Evolutionary conservation across 2,797 vertebrate species (phyloP), one percentile per base, ranked within the genome.

Genomic region (Phylloscopus collybita): DNA sequence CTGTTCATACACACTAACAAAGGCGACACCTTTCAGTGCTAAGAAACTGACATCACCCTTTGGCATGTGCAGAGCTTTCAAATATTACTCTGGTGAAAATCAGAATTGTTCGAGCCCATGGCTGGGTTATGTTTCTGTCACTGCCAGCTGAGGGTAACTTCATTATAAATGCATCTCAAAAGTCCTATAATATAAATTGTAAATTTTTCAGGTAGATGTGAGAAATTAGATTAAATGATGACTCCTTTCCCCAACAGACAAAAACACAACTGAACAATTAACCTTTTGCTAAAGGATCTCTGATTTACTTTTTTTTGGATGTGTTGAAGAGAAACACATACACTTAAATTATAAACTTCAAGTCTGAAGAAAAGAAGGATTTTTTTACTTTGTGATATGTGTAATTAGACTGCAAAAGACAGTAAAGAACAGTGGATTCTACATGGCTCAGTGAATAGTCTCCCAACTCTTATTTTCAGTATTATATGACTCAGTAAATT

Each of bases 401-500:
- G 8, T 62, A 88, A 91, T 88, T 79, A 93, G n/a, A 81, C 29
- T 70, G 59, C 1, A 15, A 80, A 72, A 83, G 32, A 62, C 27
- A 80, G 40, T 75, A 93, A 56, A 83, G 47, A 92, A 86, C 11
- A 2, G 38, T 62, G 7, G 34, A 72, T 91, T 88, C 72, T 88
- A 25, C 79, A 84, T 69, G 40, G 51, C 79, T 95, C 65, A 75
- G 51, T 36, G n/a, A 79, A 59, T 70, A 73, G 59, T 75, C 75
- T 88, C 81, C 44, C 36, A 79, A 45, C 45, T 84, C 54, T 72
- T 92, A 71, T 49, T 90, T 93, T 84, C 85, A 73, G 34, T 47
- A 83, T 86, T 75, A 81, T 64, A 86, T 81, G 59, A 91, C 62
- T 90, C 86, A 81, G 66, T 82, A 94, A 93, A 83, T 83, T 90